Evolutionary conservation across 2,113 vertebrate species (phyloP), one percentile per base, ranked within the genome.

Genomic region (Melanotaenia duboulayi): DNA sequence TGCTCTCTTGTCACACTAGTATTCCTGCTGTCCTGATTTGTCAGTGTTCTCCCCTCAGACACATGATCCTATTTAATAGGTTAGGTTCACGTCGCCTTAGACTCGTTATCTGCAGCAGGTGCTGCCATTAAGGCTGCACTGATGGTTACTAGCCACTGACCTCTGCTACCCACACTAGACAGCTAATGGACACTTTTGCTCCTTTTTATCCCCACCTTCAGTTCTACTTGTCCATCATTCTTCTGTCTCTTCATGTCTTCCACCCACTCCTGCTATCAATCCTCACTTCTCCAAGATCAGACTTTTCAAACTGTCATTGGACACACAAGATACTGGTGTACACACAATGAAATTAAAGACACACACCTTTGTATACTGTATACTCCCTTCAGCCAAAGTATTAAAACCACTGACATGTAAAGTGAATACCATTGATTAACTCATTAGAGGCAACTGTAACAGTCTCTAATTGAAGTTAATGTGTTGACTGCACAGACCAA

Each of bases 151-250:
- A 39, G 72, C 71, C 54, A 57, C 67, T 87, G 83, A 76, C 84
- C 65, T 74, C 59, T 82, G 52, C 67, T 59, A 71, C 62, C 58
- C 56, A 72, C 62, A 67, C 46, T 57, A 51, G 63, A 68, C 13
- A 48, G 64, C 84, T 90, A 81, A 86, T 90, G 81, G 71, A 81
- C 81, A 56, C 48, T n/a, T n/a, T 70, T 64, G 28, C 42, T 55
- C 62, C 62, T 59, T 17, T 20, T 68, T 74, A 63, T 50, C 35
- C 51, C 17, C 32, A 8, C 37, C 14, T 63, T 65, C 60, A 51
- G 25, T 6, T 28, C 39, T 24, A 46, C 12, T n/a, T 76, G 52
- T 58, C 68, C 25, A 28, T 57, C 24, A 8, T 65, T 20, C 1
- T 57, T 44, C 28, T 14, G 24, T 52, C 52, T 67, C 28, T 67